Conservation (phyloP, 2,797 vertebrate species). For the Bovichtus diacanthus region DNA sequence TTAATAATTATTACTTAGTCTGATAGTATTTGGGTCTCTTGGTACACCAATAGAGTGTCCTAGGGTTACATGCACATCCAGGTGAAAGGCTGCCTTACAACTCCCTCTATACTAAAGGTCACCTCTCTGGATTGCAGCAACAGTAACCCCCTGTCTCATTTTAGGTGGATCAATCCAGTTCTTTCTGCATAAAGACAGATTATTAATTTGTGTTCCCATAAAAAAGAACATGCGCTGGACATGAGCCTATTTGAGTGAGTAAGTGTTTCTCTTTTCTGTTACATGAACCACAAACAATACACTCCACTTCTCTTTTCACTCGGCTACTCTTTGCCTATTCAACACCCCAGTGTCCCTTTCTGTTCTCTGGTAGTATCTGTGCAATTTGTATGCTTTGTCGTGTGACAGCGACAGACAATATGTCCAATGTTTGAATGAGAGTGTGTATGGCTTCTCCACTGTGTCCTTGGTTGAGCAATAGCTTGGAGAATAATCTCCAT, state of each 20-base stretch:
- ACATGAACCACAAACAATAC: not conserved
- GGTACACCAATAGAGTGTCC: constrained; percentile 61
- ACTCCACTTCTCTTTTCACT: constrained; percentile 16
- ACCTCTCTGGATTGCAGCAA: not conserved
- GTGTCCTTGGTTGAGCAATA: constrained; percentile 49
- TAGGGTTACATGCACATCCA: constrained; percentile 40
- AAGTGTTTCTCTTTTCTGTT: constrained; percentile 8
- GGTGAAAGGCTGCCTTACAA: constrained; percentile 31
- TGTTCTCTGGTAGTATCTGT: constrained; percentile 1
- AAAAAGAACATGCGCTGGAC: not conserved
- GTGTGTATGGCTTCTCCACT: not conserved
- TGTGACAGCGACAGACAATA: not conserved
- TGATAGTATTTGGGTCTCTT: constrained; percentile 12
- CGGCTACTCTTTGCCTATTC: not conserved
- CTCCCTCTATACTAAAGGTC: constrained; percentile 10
- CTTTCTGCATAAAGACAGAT: not conserved
- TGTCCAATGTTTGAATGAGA: constrained; percentile 9
- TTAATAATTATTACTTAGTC: not conserved
- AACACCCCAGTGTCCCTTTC: not conserved
- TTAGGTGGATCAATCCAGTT: not conserved
- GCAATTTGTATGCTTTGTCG: not conserved
- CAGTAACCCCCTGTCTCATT: not conserved
- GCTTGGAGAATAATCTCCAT: constrained; percentile 3
- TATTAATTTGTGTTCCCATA: not conserved
- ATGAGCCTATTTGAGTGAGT: not conserved